Conservation (phyloP, 2,888 invertebrate species). For the Nasonia oneida region DNA sequence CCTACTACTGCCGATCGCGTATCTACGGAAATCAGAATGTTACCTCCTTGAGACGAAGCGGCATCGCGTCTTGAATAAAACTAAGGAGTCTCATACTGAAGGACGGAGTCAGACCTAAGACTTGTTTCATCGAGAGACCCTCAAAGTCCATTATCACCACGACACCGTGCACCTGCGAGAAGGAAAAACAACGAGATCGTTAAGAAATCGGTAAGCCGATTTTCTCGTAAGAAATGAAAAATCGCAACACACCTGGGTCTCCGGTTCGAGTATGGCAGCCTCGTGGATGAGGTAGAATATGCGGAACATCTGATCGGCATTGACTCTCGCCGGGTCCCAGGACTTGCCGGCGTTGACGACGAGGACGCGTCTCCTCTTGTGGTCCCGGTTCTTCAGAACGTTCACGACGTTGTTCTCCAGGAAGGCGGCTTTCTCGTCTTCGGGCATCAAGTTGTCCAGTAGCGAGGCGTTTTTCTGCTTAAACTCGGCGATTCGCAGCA, state of each 20-base stretch:
- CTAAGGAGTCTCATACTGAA: slow-evolving; percentile 88
- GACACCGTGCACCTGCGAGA: slow-evolving; percentile 84
- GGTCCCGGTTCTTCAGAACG: slow-evolving; percentile 87
- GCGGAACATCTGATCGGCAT: slow-evolving; percentile 88
- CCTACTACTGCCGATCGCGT: background rate
- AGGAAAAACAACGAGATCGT: background rate
- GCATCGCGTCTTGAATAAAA: slow-evolving; percentile 94
- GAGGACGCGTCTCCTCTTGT: slow-evolving; percentile 87
- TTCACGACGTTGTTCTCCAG: slow-evolving; percentile 88
- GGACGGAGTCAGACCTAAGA: slow-evolving; percentile 85
- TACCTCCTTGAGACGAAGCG: slow-evolving; percentile 88
- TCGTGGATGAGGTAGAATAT: slow-evolving; percentile 90
- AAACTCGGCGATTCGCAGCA: slow-evolving; percentile 89
- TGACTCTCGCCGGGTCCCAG: slow-evolving; percentile 89
- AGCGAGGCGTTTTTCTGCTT: slow-evolving; percentile 85
- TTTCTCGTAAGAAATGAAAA: background rate
- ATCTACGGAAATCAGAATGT: background rate
- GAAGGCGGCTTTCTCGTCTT: slow-evolving; percentile 85
- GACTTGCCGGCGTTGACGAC: slow-evolving; percentile 86
- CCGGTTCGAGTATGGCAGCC: slow-evolving; percentile 88
- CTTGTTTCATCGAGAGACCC: slow-evolving; percentile 88
- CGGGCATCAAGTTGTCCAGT: slow-evolving; percentile 84
- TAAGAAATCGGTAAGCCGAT: slow-evolving; percentile 20
- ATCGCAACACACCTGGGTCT: slow-evolving; percentile 82
- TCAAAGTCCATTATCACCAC: slow-evolving; percentile 93